Percentiles rank a stretch among this genome's conserved stretches.
phyloP scores from a whole-genome alignment of 1,140 invertebrate species.

The Drosophila parabipectinata region DNA sequence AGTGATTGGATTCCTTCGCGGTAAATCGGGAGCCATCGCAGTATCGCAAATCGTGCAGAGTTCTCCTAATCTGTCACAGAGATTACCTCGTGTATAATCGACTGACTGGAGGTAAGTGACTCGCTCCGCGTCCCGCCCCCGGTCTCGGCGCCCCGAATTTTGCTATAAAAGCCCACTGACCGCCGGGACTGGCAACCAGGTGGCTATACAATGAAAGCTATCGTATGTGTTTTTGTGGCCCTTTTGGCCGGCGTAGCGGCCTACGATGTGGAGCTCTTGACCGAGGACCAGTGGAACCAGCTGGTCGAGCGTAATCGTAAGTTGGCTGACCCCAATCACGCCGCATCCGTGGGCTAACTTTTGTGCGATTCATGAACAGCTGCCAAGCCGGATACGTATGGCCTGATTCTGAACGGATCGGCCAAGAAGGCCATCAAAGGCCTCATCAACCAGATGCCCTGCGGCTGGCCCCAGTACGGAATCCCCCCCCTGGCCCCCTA shows the following conservation, averaged over 20 bases:
- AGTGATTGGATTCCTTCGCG: slow-evolving; percentile 16
- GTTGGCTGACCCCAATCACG: slow-evolving; percentile 9
- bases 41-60: neutral
- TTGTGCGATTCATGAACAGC: slow-evolving; percentile 27
- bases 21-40: slow-evolving; percentile 27
- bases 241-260: slow-evolving; percentile 66
- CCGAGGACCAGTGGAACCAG: slow-evolving; percentile 67
- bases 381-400: slow-evolving; percentile 49
- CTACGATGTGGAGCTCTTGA: slow-evolving; percentile 65
- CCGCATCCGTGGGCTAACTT: slow-evolving; percentile 1
- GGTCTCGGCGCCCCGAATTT: neutral
- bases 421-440: slow-evolving; percentile 73
- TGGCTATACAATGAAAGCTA: slow-evolving; percentile 59
- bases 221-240: slow-evolving; percentile 61
- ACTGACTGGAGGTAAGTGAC: neutral
- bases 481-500: slow-evolving; percentile 78
- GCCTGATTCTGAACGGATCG: slow-evolving; percentile 72
- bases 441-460: slow-evolving; percentile 66
- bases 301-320: slow-evolving; percentile 64
- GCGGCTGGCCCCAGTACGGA: slow-evolving; percentile 73
- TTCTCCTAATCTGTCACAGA: slow-evolving; percentile 17
- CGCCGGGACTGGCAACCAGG: slow-evolving; percentile 14
- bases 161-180: slow-evolving; percentile 59
- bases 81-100: slow-evolving; percentile 14
- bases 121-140: neutral